A percentile compares a stretch with the other conserved stretches of the same genome.
phyloP scores from a whole-genome alignment of 2,888 invertebrate genomes.

The Osedax fenrisi region DNA sequence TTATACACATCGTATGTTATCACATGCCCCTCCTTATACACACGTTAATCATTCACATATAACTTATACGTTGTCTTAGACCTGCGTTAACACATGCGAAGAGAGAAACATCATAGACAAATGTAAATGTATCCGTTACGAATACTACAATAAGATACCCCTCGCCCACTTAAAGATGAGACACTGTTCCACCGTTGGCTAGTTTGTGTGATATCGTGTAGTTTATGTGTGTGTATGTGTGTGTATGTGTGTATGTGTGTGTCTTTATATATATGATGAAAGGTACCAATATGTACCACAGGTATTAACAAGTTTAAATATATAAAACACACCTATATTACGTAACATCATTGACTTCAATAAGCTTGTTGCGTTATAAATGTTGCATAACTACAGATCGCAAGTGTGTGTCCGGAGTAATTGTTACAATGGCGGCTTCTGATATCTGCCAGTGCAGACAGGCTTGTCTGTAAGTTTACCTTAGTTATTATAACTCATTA shows the following conservation, averaged over 20 bases:
- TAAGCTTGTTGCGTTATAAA: too few species aligned
- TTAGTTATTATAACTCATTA: not conserved
- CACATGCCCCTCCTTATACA: too few species aligned
- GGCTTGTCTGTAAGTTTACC: not conserved
- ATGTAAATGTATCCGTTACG: conserved; percentile 8
- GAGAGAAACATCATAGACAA: not conserved
- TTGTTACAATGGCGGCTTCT: not conserved
- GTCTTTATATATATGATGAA: not conserved
- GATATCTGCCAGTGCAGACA: not conserved
- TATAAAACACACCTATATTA: too few species aligned
- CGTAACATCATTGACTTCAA: too few species aligned
- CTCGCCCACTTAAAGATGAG: not conserved
- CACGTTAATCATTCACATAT: too few species aligned
- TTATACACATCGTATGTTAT: too few species aligned
- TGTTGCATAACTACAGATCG: too few species aligned
- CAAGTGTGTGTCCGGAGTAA: not conserved
- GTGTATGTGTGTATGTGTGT: conserved; percentile 11
- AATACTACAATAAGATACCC: not conserved
- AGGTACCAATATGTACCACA: conserved; percentile 2
- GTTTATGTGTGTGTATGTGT: not conserved
- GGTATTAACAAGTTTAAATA: too few species aligned
- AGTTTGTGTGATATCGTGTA: too few species aligned
- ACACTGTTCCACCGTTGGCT: not conserved
- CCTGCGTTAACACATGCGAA: conserved; percentile 10
- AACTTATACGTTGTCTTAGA: not conserved